A percentile compares a stretch with the other conserved stretches of the same genome.
phyloP scores from a whole-genome alignment of 2,113 vertebrate genomes.

The Pristiophorus japonicus region DNA sequence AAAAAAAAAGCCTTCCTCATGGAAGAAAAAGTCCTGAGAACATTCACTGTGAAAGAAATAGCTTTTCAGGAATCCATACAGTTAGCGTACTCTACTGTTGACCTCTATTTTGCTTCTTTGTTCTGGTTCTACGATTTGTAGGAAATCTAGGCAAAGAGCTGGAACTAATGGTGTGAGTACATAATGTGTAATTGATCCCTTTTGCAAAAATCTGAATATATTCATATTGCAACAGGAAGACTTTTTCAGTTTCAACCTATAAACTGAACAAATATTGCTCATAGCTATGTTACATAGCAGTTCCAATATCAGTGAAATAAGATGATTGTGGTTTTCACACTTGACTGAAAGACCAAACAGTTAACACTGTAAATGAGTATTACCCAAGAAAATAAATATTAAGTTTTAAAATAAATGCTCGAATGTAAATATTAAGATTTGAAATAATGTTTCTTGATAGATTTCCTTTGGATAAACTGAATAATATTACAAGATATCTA shows the following conservation, averaged over 20 bases:
- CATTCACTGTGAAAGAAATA: neutral
- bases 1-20: neutral
- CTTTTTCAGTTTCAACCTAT: neutral
- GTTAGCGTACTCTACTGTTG: neutral
- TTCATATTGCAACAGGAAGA: no score
- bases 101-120: neutral
- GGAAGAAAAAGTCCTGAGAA: neutral
- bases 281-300: neutral
- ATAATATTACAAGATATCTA: no score
- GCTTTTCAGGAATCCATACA: neutral
- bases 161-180: neutral
- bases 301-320: neutral
- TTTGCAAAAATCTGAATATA: neutral
- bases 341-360: neutral
- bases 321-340: neutral
- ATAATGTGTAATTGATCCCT: neutral
- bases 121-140: neutral
- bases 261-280: neutral
- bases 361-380: neutral
- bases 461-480: neutral
- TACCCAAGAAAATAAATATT: neutral
- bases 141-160: neutral
- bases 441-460: neutral
- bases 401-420: neutral
- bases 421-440: neutral